These are phyloP conservation scores for Ennomos quercinarius DNA, from an alignment of 2,888 invertebrate species.

Conservation along the genomic window DNA sequence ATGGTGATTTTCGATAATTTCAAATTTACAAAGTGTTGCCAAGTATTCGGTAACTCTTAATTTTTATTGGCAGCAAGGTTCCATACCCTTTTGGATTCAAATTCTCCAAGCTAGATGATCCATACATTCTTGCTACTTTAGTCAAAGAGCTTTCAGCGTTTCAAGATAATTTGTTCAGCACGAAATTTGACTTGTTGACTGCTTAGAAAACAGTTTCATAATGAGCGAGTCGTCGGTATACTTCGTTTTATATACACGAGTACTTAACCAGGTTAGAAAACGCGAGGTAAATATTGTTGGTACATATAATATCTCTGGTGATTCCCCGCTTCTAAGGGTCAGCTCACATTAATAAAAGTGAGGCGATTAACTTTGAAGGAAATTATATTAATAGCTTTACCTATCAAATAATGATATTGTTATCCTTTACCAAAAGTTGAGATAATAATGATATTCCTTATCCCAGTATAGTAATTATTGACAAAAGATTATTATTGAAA, in stretches of 20 bases:
- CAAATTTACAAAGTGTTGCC: conserved; percentile 57
- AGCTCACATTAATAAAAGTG: not conserved
- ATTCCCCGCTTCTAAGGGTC: conserved; percentile 11
- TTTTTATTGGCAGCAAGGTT: conserved; percentile 26
- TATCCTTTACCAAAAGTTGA: no score
- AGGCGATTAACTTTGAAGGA: conserved; percentile 4
- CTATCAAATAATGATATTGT: no score
- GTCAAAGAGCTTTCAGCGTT: no score
- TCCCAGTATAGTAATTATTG: no score
- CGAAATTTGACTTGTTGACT: conserved; percentile 8
- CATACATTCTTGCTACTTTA: no score
- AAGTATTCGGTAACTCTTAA: conserved; percentile 55
- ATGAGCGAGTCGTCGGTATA: conserved; percentile 5
- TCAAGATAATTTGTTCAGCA: no score
- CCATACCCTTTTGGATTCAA: no score
- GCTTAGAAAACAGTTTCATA: conserved; percentile 10
- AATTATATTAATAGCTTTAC: no score
- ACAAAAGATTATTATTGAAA: no score
- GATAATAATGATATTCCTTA: no score
- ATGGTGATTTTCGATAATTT: conserved; percentile 54
- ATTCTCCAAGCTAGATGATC: no score
- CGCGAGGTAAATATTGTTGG: not conserved
- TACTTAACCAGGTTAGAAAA: no score
- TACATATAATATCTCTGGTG: conserved; percentile 15
- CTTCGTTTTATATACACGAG: conserved; percentile 4